Evolutionary conservation across 2,888 invertebrate species (phyloP).

Genomic region (Heliconius ismenius): DNA sequence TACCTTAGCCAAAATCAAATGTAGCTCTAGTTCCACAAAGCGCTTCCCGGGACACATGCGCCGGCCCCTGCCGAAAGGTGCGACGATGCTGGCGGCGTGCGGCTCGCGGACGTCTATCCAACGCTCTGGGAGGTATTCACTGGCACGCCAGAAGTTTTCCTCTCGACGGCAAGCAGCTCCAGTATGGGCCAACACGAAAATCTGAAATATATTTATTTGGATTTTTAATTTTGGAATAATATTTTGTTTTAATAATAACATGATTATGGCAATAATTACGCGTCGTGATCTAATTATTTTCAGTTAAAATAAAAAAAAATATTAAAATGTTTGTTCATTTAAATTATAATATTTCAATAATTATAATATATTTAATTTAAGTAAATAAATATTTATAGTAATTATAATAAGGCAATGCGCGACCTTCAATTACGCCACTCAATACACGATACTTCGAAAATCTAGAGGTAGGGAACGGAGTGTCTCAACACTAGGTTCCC

Average conservation of each 20-base stretch:
- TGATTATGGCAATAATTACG: too few relatives aligned
- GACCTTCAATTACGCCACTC: too few relatives aligned
- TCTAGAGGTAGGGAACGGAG: too few relatives aligned
- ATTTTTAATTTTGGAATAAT: background rate
- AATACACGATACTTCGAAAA: too few relatives aligned
- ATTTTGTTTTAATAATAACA: background rate
- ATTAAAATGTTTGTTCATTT: background rate
- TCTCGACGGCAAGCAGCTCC: constrained; percentile 90
- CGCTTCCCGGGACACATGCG: constrained; percentile 93
- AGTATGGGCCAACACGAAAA: constrained; percentile 90
- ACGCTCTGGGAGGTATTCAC: constrained; percentile 88
- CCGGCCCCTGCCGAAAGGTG: constrained; percentile 87
- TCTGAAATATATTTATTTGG: constrained; percentile 68
- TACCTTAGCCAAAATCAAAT: constrained; percentile 88
- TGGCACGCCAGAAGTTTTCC: constrained; percentile 87
- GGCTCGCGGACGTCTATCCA: constrained; percentile 84
- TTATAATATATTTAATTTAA: background rate
- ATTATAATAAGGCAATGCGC: too few relatives aligned
- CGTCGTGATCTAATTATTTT: background rate
- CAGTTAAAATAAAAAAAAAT: background rate
- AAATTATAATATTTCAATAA: background rate
- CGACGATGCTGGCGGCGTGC: constrained; percentile 86
- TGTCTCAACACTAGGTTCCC: too few relatives aligned
- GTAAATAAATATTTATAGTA: background rate
- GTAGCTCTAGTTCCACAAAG: constrained; percentile 89